Conservation (phyloP, 1,140 invertebrate species). For the Schlechtendalia chinensis region DNA sequence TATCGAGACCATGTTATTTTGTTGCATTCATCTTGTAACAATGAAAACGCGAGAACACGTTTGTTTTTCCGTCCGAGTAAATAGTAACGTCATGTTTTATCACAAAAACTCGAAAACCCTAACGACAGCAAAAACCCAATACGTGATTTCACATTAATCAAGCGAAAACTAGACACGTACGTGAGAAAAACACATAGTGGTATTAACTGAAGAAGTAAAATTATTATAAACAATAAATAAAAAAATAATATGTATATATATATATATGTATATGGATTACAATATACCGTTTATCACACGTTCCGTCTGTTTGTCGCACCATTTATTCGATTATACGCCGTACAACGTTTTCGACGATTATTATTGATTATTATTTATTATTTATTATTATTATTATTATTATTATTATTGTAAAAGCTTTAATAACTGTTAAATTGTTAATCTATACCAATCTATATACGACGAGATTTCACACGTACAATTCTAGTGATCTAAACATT, state of each 20-base stretch:
- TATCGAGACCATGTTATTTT: no score
- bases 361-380: no score
- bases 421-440: constrained; percentile 6
- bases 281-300: no score
- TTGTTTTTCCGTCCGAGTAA: neutral
- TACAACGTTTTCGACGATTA: neutral
- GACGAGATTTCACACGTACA: neutral
- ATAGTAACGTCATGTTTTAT: neutral
- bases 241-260: neutral
- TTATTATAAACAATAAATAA: no score
- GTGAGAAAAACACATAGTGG: neutral
- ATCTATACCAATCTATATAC: neutral
- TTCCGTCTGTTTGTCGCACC: neutral
- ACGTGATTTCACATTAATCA: neutral
- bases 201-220: neutral
- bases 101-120: neutral
- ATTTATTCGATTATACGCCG: neutral
- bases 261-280: neutral
- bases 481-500: constrained; percentile 20
- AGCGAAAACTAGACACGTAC: constrained; percentile 12
- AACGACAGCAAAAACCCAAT: neutral
- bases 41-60: no score
- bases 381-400: no score
- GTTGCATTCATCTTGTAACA: no score
- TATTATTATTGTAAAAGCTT: neutral